Base-by-base conservation (phyloP, 2,113 vertebrate genomes). In the Electrona antarctica region DNA sequence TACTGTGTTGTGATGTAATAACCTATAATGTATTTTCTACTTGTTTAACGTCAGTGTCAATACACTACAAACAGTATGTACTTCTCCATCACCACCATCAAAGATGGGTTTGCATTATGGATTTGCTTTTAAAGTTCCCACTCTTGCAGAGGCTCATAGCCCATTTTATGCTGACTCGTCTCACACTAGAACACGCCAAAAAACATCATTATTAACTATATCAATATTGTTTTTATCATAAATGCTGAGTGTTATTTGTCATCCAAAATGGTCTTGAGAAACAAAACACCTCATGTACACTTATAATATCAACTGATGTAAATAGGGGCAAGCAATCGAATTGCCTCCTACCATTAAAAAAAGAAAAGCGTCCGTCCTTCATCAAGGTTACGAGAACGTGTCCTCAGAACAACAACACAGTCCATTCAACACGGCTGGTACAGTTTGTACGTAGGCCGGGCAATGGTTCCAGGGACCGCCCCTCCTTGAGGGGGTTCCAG, bases 1-100 rank as follows among this genome's bases (percentile, higher is more conserved):
- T 3, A 41, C 2, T 81, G 59, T 78, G 48, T 46, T 74, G 11
- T 87, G 74, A 72, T 77, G 76, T 64, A 71, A 72, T 78, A 57
- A 80, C 60, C 12, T 73, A 65, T 61, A 58, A 65, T 78, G 51
- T 58, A 7, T 58, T 81, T 79, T 50, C 28, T 54, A 63, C 58
- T 51, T 62, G n/a, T 64, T 74, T 72, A 13, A 11, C 55, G 74
- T 70, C 64, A 46, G 21, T 49, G n/a, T 60, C 57, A 9, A 29
- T 15, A 29, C n/a, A 28, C 2, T 28, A 21, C 8, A 13, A 2
- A 13, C 51, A n/a, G 12, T 12, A 6, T 6, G 5, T 13, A 54
- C 11, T 13, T 13, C 11, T 54, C 51, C 12, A 54, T n/a, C 51
- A 54, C 51, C 11, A 59, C 50, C 73, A 74, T 1, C 8, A 54